These are phyloP conservation scores for Sarotherodon lohbergeri DNA, from an alignment of 2,113 vertebrate species.

Conservation along the genomic window DNA sequence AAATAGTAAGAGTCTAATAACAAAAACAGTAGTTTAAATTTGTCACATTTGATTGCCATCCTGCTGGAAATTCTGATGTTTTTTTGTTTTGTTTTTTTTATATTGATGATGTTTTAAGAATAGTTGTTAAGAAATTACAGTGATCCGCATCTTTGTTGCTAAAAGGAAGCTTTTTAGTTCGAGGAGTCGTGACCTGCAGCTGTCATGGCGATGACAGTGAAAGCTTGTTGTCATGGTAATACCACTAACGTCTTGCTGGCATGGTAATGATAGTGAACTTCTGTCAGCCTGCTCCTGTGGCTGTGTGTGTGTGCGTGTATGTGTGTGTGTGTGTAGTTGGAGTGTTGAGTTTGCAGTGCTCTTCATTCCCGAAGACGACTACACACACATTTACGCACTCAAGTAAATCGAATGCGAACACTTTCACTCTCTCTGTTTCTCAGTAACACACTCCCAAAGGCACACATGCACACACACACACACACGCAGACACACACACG, in stretches of 20 bases:
- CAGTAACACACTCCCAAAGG: background rate
- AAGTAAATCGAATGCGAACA: constrained; percentile 29
- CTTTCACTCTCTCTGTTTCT: constrained; percentile 5
- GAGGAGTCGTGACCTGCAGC: constrained; percentile 30
- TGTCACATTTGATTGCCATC: background rate
- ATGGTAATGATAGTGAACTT: constrained; percentile 41
- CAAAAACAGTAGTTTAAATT: background rate
- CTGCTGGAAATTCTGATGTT: background rate
- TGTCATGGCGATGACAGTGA: constrained; percentile 12
- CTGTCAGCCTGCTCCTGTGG: background rate
- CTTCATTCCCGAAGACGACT: constrained; percentile 27
- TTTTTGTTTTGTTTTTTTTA: background rate
- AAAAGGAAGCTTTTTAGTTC: background rate
- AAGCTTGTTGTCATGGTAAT: constrained; percentile 54
- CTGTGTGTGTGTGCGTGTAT: background rate
- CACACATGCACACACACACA: background rate
- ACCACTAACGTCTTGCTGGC: constrained; percentile 20
- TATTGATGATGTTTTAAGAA: background rate
- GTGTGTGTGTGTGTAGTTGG: background rate
- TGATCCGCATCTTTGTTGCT: background rate
- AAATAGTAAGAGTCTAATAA: background rate
- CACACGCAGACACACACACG: background rate
- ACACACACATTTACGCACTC: constrained; percentile 13
- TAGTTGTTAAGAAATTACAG: background rate
- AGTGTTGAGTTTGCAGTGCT: constrained; percentile 22